Evolutionary conservation across 2,797 vertebrate genomes (phyloP).

Genomic region (Myotis myotis): DNA sequence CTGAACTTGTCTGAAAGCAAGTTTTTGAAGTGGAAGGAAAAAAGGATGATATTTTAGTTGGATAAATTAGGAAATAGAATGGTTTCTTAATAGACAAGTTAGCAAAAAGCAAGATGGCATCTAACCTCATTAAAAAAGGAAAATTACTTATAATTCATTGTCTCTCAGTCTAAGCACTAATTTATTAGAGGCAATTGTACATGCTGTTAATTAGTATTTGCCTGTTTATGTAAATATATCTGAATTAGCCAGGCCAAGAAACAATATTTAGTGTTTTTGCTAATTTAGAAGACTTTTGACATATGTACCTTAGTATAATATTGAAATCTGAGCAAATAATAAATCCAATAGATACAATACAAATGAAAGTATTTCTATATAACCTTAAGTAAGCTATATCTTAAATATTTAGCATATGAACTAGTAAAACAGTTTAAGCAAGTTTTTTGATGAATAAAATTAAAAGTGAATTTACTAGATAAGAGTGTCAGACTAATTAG

Average conservation of each 20-base stretch:
- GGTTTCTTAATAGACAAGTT: constrained; percentile 20
- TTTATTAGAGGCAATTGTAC: neutral
- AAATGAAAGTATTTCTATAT: constrained; percentile 13
- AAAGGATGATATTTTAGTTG: neutral
- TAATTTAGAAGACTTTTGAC: constrained; percentile 28
- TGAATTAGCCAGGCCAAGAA: neutral
- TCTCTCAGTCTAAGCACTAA: constrained; percentile 37
- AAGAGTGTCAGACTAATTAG: constrained; percentile 6
- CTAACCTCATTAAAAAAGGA: neutral
- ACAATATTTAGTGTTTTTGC: neutral
- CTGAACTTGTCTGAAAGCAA: constrained; percentile 13
- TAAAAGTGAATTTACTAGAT: neutral
- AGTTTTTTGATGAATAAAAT: constrained; percentile 23
- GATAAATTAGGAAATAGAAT: constrained; percentile 38
- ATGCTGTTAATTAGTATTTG: constrained; percentile 11
- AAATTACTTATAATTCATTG: neutral
- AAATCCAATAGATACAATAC: neutral
- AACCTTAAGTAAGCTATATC: neutral
- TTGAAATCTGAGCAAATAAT: neutral
- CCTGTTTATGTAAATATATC: constrained; percentile 1
- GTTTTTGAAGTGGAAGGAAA: neutral
- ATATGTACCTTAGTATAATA: neutral
- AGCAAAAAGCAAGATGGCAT: constrained; percentile 16
- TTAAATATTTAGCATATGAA: neutral
- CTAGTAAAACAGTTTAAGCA: constrained; percentile 45